These are phyloP conservation scores for Nixonia krombeini DNA, from an alignment of 1,140 invertebrate species.

Conservation along the genomic window DNA sequence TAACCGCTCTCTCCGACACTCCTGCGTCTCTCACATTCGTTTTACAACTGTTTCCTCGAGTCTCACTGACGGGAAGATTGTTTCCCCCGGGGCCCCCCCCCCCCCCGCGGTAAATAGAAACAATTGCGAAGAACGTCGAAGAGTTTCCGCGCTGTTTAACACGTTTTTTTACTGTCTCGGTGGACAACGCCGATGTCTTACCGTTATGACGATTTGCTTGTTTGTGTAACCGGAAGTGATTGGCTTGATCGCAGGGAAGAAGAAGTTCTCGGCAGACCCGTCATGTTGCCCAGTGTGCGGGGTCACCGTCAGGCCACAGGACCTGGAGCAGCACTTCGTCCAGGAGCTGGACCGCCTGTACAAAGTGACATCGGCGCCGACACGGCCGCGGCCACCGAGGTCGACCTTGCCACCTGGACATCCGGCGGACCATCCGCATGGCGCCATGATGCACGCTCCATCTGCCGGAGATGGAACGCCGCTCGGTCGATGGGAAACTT, in stretches of 20 bases:
- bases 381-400: conserved; percentile 66
- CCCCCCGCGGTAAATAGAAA: too few species aligned
- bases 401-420: conserved; percentile 66
- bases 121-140: too few species aligned
- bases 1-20: too few species aligned
- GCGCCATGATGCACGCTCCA: conserved; percentile 66
- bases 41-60: too few species aligned
- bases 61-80: too few species aligned
- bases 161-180: too few species aligned
- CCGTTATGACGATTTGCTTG: too few species aligned
- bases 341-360: conserved; percentile 83
- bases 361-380: conserved; percentile 73
- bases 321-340: conserved; percentile 82
- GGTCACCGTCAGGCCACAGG: conserved; percentile 79
- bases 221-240: too few species aligned
- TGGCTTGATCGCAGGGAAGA: conserved; percentile 66
- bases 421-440: conserved; percentile 71
- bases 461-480: conserved; percentile 75
- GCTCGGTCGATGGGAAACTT: conserved; percentile 87
- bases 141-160: too few species aligned
- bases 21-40: too few species aligned
- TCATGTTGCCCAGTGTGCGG: conserved; percentile 86
- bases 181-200: too few species aligned
- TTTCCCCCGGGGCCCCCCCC: too few species aligned
- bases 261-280: conserved; percentile 74